Evolutionary conservation across 1,140 invertebrate species (phyloP).

Genomic region (Dendroctonus valens): DNA sequence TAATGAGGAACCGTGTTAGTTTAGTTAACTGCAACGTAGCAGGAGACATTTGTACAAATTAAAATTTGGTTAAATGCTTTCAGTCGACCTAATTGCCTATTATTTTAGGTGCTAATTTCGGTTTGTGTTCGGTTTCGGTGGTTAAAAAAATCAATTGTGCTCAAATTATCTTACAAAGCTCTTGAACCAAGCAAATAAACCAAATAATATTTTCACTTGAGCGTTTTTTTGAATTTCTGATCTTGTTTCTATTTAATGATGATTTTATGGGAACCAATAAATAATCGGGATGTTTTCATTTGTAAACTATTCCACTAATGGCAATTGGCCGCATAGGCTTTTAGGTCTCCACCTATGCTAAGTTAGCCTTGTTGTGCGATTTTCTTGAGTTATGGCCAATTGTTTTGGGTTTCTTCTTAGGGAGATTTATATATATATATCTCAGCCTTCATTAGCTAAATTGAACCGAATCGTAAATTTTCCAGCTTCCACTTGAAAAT

Average conservation of each 20-base stretch:
- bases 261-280: too few species aligned
- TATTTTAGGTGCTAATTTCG: too few species aligned
- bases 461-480: slow-evolving; percentile 48
- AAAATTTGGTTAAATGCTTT: not conserved
- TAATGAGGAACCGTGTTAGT: slow-evolving; percentile 1
- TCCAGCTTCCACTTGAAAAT: slow-evolving; percentile 45
- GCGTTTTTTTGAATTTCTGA: too few species aligned
- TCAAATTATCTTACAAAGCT: too few species aligned
- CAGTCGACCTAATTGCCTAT: too few species aligned
- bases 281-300: not conserved
- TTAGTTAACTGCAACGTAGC: slow-evolving; percentile 1
- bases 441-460: slow-evolving; percentile 47
- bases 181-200: too few species aligned
- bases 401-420: slow-evolving; percentile 37
- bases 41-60: not conserved
- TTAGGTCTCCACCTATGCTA: slow-evolving; percentile 31
- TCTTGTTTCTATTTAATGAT: too few species aligned
- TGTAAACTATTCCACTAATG: slow-evolving; percentile 1
- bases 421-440: slow-evolving; percentile 38
- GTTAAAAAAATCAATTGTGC: too few species aligned
- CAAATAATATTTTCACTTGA: too few species aligned
- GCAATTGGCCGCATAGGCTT: not conserved
- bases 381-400: slow-evolving; percentile 39
- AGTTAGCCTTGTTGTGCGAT: slow-evolving; percentile 35
- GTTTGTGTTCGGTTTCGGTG: too few species aligned